Base-by-base conservation (phyloP, 2,888 invertebrate genomes). In the Penaeus monodon region DNA sequence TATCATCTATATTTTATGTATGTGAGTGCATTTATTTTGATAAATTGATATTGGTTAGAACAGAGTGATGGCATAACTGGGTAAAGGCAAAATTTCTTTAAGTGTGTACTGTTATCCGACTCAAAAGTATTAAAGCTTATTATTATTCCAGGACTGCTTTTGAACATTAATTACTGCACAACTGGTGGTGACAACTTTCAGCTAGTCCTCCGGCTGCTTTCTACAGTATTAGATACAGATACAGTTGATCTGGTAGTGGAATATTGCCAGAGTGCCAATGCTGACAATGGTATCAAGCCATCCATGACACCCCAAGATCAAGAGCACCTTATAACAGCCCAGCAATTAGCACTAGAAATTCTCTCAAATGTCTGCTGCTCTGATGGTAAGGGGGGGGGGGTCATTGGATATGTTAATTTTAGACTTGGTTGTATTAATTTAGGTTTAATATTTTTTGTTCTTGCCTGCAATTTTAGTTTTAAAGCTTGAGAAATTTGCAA, bases 311-410 rank as follows among this genome's bases (percentile, higher is more conserved):
- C 74, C 64, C 73, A 85, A 66, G 85, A 85, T 27, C 57, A 88
- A 22, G 87, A 87, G 29, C 86, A 85, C 29, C 64, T 87, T 65
- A 79, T 89, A n/a, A 44, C 79, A 57, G 87, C 87, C 20, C 89
- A 89, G 29, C 89, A 87, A 66, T 73, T 87, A 38, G 87, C 82
- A 6, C 63, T 89, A n/a, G 89, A 89, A 76, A 81, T 89, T 24
- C 77, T 89, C 66, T 87, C 84, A 27, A 88, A 89, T 63, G 66
- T 89, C 20, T 89, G 89, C 33, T 89, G 89, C 74, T 74, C 85
- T 66, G 85, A 87, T 29, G 89, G 89, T 87, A 77, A 86, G 74
- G 1, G 49, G 6, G 38, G 24, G 8, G 22, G 3, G n/a, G 7
- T 57, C 17, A 20, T 57, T 57, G 57, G 57, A 57, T 57, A 57